A percentile compares a stretch with the other conserved stretches of the same genome.
Conservation (phyloP, 2,797 vertebrate genomes). For the Urocyon cinereoargenteus region DNA sequence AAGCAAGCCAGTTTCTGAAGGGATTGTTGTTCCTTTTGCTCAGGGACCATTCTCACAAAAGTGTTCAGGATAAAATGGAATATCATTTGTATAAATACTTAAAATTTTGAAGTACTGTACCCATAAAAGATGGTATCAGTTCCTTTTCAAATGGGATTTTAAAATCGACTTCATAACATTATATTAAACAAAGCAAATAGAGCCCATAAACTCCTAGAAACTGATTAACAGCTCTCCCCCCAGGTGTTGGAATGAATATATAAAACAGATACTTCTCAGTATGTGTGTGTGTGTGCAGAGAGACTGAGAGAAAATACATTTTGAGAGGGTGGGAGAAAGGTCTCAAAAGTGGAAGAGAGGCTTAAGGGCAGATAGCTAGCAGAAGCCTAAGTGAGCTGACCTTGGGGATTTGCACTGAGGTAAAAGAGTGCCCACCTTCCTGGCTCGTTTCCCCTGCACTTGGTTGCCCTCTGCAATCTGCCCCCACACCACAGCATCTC, state of each 20-base stretch:
- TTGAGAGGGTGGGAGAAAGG: neutral
- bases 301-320: neutral
- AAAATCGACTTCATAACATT: neutral
- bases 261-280: neutral
- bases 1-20: neutral
- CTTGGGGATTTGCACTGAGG: rapidly evolving
- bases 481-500: rapidly evolving
- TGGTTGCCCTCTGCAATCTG: neutral
- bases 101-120: neutral
- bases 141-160: constrained; percentile 23
- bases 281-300: neutral
- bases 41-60: neutral
- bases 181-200: neutral
- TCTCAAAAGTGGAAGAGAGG: neutral
- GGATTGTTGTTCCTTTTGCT: neutral
- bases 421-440: neutral
- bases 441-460: too few relatives aligned
- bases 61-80: neutral
- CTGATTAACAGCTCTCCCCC: neutral
- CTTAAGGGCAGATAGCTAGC: rapidly evolving
- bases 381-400: neutral
- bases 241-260: neutral
- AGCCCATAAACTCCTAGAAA: neutral
- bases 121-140: neutral
- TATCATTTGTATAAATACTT: neutral